Base-by-base conservation (phyloP, 2,888 invertebrate species). In the Teleiodes luculella region DNA sequence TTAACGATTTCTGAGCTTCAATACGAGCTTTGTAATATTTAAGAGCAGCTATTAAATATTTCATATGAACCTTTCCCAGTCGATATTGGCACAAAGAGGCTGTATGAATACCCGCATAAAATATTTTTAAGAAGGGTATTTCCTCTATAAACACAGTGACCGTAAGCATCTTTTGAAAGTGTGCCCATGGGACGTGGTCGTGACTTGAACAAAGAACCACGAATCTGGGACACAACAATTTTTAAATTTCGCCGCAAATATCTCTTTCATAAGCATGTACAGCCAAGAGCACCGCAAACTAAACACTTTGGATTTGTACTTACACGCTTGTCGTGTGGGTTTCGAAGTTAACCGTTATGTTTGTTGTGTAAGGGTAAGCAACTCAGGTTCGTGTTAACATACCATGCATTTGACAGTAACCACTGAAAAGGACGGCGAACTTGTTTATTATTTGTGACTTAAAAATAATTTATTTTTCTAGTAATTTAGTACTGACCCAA, bases 161-260 rank as follows among this genome's bases (percentile, higher is more conserved):
- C 56, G 58, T 61, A 63, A 60, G 61, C 62, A 52, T 50, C 55
- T 50, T 56, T 54, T 50, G 57, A 58, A 63, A 64, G 64, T 60
- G 61, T 51, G 64, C 71, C 72, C 69, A 41, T 61, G 79, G 75
- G 75, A 76, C 64, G 56, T 62, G 68, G 65, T 72, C 79, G 80
- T 80, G 79, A 80, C 78, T 74, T 55, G 74, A 71, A 81, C 80
- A 81, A 81, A 80, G 77, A 71, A 67, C 58, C 64, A 61, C 63
- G 71, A 76, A 78, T 78, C 74, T 79, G 67, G 70, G 70, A 65
- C 73, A 68, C 70, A 70, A 76, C 72, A 71, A 72, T 74, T 80
- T 80, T 77, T 67, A 66, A 79, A 64, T 62, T 62, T 59, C 18
- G 14, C 51, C 52, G 56, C 57, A 58, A 57, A 60, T 57, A 54